Conservation (phyloP, 1,140 invertebrate genomes). For the Dolichoris vasculosae region DNA sequence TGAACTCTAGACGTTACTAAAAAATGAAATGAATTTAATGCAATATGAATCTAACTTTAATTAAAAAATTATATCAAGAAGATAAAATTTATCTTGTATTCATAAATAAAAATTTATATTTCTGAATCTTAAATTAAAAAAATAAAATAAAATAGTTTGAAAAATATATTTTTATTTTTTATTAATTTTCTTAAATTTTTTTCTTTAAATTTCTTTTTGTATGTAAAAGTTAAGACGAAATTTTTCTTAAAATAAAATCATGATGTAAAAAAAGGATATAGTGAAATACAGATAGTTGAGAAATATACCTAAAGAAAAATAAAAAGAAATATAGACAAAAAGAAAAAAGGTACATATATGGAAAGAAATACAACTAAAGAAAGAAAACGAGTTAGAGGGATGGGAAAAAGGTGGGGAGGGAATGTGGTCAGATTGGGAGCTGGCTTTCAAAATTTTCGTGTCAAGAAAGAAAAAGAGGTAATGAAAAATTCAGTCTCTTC, state of each 20-base stretch:
- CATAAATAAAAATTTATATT: no score
- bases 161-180: no score
- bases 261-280: conserved; percentile 34
- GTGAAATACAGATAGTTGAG: conserved; percentile 22
- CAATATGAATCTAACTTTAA: no score
- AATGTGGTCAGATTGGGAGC: conserved; percentile 70
- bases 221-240: not conserved
- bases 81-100: no score
- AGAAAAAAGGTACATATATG: conserved; percentile 26
- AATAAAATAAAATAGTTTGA: no score
- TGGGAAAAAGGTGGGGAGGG: conserved; percentile 66
- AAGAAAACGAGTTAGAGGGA: conserved; percentile 58
- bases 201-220: no score
- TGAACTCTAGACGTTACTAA: no score
- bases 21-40: no score
- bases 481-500: not conserved
- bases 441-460: conserved; percentile 70
- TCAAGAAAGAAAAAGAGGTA: conserved; percentile 19
- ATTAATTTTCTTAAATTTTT: no score
- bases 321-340: conserved; percentile 28
- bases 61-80: no score
- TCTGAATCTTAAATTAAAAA: no score
- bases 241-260: not conserved
- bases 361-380: conserved; percentile 43
- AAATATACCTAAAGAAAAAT: conserved; percentile 33